Percentiles rank a stretch among this genome's conserved stretches.
phyloP scores from a whole-genome alignment of 2,113 vertebrate species.

The Dromaius novaehollandiae region DNA sequence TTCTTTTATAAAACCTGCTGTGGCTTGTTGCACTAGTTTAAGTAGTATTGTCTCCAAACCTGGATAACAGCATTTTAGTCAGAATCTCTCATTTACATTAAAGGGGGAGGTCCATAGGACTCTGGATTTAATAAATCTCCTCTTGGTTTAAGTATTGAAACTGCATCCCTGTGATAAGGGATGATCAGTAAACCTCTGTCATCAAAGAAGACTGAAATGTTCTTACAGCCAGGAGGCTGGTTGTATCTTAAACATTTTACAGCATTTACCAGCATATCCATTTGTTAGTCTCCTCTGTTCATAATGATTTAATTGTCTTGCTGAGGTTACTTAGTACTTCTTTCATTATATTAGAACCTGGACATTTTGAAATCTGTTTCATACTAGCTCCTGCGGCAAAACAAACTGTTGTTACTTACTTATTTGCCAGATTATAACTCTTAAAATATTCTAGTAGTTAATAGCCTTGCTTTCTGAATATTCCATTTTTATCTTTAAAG shows the following conservation, averaged over 20 bases:
- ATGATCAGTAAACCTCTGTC: neutral
- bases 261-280: neutral
- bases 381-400: neutral
- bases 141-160: slow-evolving; percentile 13
- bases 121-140: neutral
- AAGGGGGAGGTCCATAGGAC: neutral
- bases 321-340: neutral
- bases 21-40: neutral
- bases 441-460: neutral
- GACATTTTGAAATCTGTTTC: neutral
- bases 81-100: neutral
- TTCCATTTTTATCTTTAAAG: neutral
- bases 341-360: neutral
- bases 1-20: neutral
- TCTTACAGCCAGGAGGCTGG: neutral
- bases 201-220: neutral
- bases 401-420: neutral
- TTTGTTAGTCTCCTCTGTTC: neutral
- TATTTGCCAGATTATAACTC: neutral
- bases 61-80: neutral
- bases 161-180: neutral
- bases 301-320: neutral
- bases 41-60: neutral
- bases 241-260: neutral
- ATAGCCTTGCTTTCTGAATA: neutral